phyloP scores from a whole-genome alignment of 2,113 vertebrate species.

The Heterocephalus glaber region DNA sequence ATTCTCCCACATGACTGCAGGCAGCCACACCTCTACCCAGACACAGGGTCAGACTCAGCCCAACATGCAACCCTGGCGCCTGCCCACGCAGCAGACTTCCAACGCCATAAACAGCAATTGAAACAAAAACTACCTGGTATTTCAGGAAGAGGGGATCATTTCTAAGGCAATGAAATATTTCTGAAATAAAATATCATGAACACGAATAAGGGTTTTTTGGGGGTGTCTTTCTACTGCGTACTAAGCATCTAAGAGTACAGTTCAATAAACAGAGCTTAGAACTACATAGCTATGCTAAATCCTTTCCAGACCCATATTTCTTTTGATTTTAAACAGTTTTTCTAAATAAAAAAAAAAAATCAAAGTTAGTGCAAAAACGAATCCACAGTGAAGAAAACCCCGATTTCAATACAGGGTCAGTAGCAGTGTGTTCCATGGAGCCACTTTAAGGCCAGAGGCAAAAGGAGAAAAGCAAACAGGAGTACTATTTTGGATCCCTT shows the following conservation, averaged over 20 bases:
- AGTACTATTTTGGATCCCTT: not conserved
- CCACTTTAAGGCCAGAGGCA: not conserved
- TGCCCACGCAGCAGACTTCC: not conserved
- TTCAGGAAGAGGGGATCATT: not conserved
- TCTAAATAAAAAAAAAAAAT: no score
- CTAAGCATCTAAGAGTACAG: not conserved
- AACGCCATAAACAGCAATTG: not conserved
- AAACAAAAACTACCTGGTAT: not conserved
- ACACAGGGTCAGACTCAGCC: not conserved
- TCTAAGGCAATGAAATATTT: not conserved
- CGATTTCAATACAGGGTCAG: not conserved
- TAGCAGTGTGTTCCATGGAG: not conserved
- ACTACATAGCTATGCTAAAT: not conserved
- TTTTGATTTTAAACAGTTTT: not conserved
- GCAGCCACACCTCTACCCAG: not conserved
- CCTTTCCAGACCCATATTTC: not conserved
- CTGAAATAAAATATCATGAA: not conserved
- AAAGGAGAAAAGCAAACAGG: not conserved
- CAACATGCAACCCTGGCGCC: not conserved
- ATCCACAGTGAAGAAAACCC: not conserved
- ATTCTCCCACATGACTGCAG: not conserved
- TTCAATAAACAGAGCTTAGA: not conserved
- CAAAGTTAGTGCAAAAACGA: not conserved
- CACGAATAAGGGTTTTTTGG: not conserved
- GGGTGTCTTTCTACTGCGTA: not conserved